A percentile compares a stretch with the other conserved stretches of the same genome.
Conservation (phyloP, 2,888 invertebrate species). For the Lissocephala sabroskyi region DNA sequence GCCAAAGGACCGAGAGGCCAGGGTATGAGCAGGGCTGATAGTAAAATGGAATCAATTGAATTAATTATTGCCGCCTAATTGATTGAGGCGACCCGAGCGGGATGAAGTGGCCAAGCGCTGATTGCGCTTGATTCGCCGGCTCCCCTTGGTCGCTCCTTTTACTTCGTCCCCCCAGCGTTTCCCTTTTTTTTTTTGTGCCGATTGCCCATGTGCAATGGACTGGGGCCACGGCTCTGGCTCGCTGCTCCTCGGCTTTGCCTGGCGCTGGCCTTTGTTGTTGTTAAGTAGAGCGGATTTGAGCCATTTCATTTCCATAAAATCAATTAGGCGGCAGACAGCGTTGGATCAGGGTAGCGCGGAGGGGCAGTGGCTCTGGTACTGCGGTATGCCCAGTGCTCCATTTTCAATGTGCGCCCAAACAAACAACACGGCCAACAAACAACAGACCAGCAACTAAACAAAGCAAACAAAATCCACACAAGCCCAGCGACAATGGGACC, state of each 20-base stretch:
- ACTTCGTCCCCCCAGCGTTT: no score
- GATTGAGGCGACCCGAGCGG: constrained; percentile 61
- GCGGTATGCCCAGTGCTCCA: constrained; percentile 24
- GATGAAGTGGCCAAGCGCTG: no score
- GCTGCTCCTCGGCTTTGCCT: no score
- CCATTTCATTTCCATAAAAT: constrained; percentile 61
- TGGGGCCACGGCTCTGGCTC: no score
- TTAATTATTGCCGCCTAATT: constrained; percentile 70
- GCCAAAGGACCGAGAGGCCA: constrained; percentile 20
- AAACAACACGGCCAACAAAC: no score
- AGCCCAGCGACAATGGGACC: constrained; percentile 26
- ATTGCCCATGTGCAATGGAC: no score
- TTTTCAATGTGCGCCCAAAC: constrained; percentile 29
- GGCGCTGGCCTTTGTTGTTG: constrained; percentile 48
- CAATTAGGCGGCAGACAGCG: constrained; percentile 42
- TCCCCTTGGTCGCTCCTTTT: no score
- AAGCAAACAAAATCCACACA: constrained; percentile 38
- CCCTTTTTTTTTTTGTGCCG: no score
- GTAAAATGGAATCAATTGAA: constrained; percentile 67
- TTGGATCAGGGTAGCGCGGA: no score
- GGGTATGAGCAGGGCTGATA: constrained; percentile 21
- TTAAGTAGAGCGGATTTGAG: constrained; percentile 63
- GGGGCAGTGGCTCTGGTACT: constrained; percentile 8
- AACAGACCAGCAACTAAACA: constrained; percentile 19
- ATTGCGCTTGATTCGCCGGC: no score